A percentile compares a stretch with the other conserved stretches of the same genome.
Conservation (phyloP, 2,113 vertebrate species). For the Orientallactaga bullata region DNA sequence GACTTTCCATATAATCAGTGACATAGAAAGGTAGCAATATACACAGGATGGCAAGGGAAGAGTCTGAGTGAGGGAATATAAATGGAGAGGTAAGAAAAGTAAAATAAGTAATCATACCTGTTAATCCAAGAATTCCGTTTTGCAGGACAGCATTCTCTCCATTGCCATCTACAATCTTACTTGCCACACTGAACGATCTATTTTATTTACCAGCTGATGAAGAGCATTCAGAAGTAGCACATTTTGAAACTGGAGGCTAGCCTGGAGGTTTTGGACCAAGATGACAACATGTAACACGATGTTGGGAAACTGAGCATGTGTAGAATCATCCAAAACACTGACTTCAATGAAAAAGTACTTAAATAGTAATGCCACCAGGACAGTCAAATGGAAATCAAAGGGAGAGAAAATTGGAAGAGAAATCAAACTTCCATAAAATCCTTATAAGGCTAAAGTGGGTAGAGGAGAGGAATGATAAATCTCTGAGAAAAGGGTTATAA, state of each 20-base stretch:
- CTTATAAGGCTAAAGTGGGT: neutral
- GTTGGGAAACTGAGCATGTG: neutral
- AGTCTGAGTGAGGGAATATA: neutral
- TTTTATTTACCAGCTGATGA: neutral
- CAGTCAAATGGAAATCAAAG: slow-evolving; percentile 37
- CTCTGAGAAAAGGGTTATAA: neutral
- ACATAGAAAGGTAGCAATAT: neutral
- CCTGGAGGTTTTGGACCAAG: neutral
- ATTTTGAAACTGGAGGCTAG: slow-evolving; percentile 30
- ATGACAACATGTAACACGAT: neutral
- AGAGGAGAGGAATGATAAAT: neutral
- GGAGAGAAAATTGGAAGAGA: neutral
- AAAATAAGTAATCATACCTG: neutral
- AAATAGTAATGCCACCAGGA: neutral
- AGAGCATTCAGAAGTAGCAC: neutral
- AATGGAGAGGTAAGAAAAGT: neutral
- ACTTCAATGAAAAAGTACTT: slow-evolving; percentile 40
- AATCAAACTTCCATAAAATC: neutral
- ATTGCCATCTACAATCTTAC: neutral
- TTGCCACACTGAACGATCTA: neutral
- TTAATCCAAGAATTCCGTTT: slow-evolving; percentile 6
- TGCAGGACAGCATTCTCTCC: neutral
- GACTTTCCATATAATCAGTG: neutral
- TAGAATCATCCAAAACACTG: neutral
- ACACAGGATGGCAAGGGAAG: neutral